phyloP scores from a whole-genome alignment of 2,888 invertebrate genomes.

The Drosophila meridionalis region DNA sequence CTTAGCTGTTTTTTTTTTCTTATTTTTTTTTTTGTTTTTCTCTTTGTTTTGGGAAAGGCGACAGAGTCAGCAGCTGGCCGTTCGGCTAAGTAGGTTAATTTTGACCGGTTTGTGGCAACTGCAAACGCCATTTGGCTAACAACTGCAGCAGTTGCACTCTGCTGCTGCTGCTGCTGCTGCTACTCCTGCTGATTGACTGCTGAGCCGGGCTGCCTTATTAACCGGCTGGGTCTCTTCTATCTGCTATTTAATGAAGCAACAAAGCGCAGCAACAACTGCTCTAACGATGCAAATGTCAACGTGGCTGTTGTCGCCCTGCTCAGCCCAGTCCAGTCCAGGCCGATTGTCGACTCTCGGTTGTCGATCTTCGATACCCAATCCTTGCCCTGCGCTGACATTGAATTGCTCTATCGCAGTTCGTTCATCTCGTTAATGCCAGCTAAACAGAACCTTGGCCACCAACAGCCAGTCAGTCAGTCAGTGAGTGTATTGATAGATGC shows the following conservation, averaged over 20 bases:
- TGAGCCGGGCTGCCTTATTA: slow-evolving; percentile 63
- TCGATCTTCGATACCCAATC: background rate
- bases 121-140: slow-evolving; percentile 65
- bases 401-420: slow-evolving; percentile 51
- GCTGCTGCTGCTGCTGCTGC: slow-evolving; percentile 35
- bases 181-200: slow-evolving; percentile 66
- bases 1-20: slow-evolving; percentile 8
- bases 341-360: background rate
- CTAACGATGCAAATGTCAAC: slow-evolving; percentile 68
- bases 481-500: slow-evolving; percentile 33
- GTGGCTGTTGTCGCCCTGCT: slow-evolving; percentile 21
- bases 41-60: slow-evolving; percentile 31
- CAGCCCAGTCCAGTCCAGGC: background rate
- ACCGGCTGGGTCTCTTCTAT: slow-evolving; percentile 35
- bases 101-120: slow-evolving; percentile 76
- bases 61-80: slow-evolving; percentile 51
- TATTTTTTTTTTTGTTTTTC: slow-evolving; percentile 12
- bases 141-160: slow-evolving; percentile 26
- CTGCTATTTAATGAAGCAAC: slow-evolving; percentile 70
- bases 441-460: slow-evolving; percentile 45
- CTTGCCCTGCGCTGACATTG: slow-evolving; percentile 51
- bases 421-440: slow-evolving; percentile 57
- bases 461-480: slow-evolving; percentile 22
- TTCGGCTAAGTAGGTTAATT: slow-evolving; percentile 79
- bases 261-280: slow-evolving; percentile 35